phyloP scores from a whole-genome alignment of 2,113 vertebrate species.

The Balaeniceps rex region DNA sequence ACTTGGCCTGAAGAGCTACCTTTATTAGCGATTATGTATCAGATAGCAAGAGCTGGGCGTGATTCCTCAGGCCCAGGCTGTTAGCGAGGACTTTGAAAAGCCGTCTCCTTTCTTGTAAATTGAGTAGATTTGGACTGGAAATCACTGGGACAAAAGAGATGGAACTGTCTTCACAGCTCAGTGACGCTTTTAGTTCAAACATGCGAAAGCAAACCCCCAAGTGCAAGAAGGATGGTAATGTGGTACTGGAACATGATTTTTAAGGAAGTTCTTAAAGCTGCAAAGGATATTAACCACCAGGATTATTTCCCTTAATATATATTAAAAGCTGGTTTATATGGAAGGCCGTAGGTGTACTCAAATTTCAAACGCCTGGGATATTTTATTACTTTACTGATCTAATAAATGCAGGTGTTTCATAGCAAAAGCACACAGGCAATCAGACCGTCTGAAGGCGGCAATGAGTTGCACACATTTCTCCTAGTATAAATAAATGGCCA shows the following conservation, averaged over 20 bases:
- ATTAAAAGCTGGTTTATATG: conserved; percentile 23
- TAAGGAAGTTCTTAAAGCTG: neutral
- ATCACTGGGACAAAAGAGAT: neutral
- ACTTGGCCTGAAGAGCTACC: neutral
- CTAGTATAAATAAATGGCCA: neutral
- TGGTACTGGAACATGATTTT: neutral
- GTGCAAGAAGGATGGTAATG: neutral
- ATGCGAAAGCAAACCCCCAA: rapidly evolving
- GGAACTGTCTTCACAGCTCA: neutral
- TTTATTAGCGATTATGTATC: neutral
- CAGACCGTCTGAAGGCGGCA: neutral
- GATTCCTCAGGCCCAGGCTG: neutral
- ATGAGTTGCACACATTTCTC: neutral
- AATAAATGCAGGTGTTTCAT: conserved; percentile 44
- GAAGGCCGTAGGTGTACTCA: neutral
- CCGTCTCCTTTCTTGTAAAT: neutral
- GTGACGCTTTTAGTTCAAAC: neutral
- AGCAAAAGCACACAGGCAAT: neutral
- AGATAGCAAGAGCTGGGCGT: neutral
- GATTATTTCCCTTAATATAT: conserved; percentile 29
- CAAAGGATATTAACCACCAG: conserved; percentile 5
- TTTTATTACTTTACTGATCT: neutral
- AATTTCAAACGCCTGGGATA: conserved; percentile 33
- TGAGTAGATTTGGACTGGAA: neutral
- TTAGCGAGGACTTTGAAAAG: neutral